Evolutionary conservation across 2,113 vertebrate genomes (phyloP), one percentile per base, ranked within the genome.

Genomic region (Petrocephalus zakoni): DNA sequence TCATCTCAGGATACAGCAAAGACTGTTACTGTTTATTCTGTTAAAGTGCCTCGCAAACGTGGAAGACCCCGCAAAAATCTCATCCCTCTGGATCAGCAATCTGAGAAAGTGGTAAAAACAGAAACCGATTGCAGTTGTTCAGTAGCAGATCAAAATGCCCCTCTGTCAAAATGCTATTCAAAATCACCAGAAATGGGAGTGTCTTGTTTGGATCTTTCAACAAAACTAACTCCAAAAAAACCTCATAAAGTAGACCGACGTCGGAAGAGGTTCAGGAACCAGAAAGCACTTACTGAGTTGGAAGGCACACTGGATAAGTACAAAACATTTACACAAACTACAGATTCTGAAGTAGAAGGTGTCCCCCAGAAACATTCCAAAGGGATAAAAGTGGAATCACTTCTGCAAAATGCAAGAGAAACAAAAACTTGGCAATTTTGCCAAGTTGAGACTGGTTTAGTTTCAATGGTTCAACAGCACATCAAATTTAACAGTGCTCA

Each of bases 231-330:
- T 42, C 64, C 52, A 37, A 85, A 82, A 78, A 89, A 87, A 49
- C 78, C 78, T 25, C 64, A 52, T 25, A 90, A 89, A 86, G 49
- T 89, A 4, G 88, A 90, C 88, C 88, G 85, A 83, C 46, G 88
- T 3, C 47, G 58, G n/a, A 88, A 89, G 46, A 86, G 83, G 68
- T 89, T 81, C 68, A 49, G 87, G 68, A 72, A 61, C 10, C 83
- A 61, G 86, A 89, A 87, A 68, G 86, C 88, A 75, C 55, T 83
- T 85, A 25, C 34, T n/a, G 87, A 34, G n/a, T n/a, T 53, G 21
- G 22, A 55, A 25, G 75, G 21, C 17, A 53, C 25, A 34, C 7
- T 55, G 29, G 22, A 42, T 42, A 61, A 83, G 21, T 49, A 34
- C 2, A 53, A 84, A 58, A n/a, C 78, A 51, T 42, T 49, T 83